Evolutionary conservation across 37 sponge, comb jelly and placozoan genomes (phyloP).

Genomic region (Tethya wilhelma): DNA sequence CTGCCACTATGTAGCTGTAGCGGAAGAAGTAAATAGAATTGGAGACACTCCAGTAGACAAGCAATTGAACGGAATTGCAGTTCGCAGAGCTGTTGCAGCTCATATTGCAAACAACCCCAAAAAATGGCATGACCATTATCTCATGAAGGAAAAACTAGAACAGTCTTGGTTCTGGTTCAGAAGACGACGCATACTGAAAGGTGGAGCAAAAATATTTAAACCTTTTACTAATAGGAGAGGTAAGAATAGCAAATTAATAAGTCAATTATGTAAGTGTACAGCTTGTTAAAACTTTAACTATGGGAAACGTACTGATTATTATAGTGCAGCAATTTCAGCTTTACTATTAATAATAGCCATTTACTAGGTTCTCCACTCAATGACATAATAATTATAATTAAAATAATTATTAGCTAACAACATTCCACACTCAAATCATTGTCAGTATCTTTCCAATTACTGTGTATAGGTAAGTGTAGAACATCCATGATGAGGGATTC

Average conservation of each 20-base stretch:
- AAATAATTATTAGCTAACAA: no score
- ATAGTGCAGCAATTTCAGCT: no score
- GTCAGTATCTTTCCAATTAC: no score
- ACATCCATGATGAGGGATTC: background rate
- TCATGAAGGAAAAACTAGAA: no score
- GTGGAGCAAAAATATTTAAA: background rate
- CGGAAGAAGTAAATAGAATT: background rate
- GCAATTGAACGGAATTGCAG: background rate
- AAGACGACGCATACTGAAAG: background rate
- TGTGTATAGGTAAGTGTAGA: no score
- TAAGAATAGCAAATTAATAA: background rate
- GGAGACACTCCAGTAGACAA: background rate
- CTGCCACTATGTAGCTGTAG: conserved; percentile 14
- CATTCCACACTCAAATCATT: no score
- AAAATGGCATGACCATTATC: background rate
- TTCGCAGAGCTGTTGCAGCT: background rate
- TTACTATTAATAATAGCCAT: background rate
- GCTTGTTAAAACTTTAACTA: no score
- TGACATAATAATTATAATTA: no score
- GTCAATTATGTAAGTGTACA: background rate
- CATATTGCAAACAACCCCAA: background rate
- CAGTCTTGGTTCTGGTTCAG: no score
- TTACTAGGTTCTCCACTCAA: no score
- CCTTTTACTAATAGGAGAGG: background rate
- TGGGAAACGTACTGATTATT: no score